A percentile compares a stretch with the other conserved stretches of the same genome.
Conservation (phyloP, 1,140 invertebrate genomes). For the Ips nitidus region DNA sequence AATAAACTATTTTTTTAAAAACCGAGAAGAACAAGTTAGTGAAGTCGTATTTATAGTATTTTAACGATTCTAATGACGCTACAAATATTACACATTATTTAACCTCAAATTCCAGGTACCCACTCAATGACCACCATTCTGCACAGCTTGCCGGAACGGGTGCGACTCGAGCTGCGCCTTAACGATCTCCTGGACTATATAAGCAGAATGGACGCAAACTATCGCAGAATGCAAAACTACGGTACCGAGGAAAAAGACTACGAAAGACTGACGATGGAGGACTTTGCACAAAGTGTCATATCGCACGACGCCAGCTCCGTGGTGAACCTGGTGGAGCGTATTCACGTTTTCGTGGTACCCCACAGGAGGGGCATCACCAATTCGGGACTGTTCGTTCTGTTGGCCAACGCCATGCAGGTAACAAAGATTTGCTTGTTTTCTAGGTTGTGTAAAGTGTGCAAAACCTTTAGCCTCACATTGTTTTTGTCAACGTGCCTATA, state of each 20-base stretch:
- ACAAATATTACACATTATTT: too few species aligned
- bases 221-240: slow-evolving; percentile 61
- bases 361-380: slow-evolving; percentile 48
- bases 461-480: slow-evolving; percentile 4
- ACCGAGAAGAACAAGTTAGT: too few species aligned
- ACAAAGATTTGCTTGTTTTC: slow-evolving; percentile 8
- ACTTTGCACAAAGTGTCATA: slow-evolving; percentile 67
- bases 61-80: too few species aligned
- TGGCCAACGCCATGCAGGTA: slow-evolving; percentile 58
- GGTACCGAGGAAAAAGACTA: slow-evolving; percentile 48
- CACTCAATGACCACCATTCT: slow-evolving; percentile 49
- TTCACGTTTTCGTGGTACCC: slow-evolving; percentile 63
- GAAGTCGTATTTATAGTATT: too few species aligned
- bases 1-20: too few species aligned
- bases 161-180: slow-evolving; percentile 58
- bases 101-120: slow-evolving; percentile 32
- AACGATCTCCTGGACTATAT: slow-evolving; percentile 61
- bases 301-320: slow-evolving; percentile 64
- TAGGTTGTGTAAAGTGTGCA: background rate
- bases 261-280: slow-evolving; percentile 65
- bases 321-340: slow-evolving; percentile 63
- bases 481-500: background rate
- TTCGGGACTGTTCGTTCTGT: slow-evolving; percentile 54
- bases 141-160: slow-evolving; percentile 50
- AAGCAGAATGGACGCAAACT: slow-evolving; percentile 59